phyloP scores from a whole-genome alignment of 1,140 invertebrate species.

The Caenorhabditis latens region DNA sequence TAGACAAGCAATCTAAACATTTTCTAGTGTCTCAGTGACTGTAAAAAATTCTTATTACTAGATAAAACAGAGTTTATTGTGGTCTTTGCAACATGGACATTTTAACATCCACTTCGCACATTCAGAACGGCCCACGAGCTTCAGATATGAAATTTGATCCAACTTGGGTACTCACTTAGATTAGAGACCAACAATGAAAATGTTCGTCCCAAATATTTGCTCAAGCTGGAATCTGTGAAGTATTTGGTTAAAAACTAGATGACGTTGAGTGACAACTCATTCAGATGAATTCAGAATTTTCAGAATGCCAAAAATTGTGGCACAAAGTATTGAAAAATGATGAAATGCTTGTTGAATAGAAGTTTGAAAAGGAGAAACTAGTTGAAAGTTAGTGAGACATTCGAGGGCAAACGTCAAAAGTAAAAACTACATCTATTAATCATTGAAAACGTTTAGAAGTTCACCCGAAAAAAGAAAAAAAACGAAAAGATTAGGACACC shows the following conservation, averaged over 20 bases:
- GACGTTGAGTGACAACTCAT: constrained; percentile 17
- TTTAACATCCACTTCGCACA: neutral
- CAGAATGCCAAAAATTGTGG: neutral
- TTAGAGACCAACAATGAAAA: constrained; percentile 37
- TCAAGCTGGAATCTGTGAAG: constrained; percentile 10
- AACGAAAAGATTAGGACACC: constrained; percentile 29
- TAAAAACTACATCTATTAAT: constrained; percentile 50
- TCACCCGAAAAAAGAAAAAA: neutral
- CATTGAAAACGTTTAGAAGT: constrained; percentile 53
- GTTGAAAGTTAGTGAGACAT: constrained; percentile 16
- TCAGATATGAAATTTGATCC: constrained; percentile 36
- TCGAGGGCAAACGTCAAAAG: constrained; percentile 28
- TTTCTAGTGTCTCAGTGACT: too few relatives aligned
- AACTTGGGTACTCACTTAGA: constrained; percentile 47
- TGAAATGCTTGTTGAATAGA: neutral
- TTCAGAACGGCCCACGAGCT: constrained; percentile 8
- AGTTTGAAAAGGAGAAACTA: too few relatives aligned
- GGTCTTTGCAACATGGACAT: neutral
- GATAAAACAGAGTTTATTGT: too few relatives aligned
- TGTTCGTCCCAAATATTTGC: constrained; percentile 7
- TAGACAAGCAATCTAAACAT: too few relatives aligned
- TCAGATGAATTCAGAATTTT: neutral
- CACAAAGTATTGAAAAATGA: neutral
- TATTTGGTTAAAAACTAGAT: neutral
- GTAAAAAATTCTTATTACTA: too few relatives aligned